phyloP scores from a whole-genome alignment of 2,113 vertebrate species.

The Austrofundulus limnaeus region DNA sequence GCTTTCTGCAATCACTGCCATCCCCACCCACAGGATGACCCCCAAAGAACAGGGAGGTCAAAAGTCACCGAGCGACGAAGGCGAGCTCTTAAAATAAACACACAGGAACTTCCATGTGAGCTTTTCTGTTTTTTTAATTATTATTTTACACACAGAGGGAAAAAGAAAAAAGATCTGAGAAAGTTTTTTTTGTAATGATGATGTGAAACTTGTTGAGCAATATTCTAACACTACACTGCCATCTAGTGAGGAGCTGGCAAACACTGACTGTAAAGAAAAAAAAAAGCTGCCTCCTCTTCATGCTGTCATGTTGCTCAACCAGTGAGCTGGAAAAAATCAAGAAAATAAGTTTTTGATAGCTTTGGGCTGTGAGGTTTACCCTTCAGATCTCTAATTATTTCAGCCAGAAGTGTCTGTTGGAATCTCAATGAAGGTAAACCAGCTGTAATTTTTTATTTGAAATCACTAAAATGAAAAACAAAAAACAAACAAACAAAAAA shows the following conservation, averaged over 20 bases:
- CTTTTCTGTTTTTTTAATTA: conserved; percentile 6
- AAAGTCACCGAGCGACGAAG: conserved; percentile 33
- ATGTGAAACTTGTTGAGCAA: conserved; percentile 40
- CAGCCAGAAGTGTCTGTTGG: not conserved
- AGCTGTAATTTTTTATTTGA: not conserved
- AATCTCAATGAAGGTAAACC: no score
- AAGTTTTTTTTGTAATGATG: conserved; percentile 48
- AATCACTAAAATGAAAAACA: not conserved
- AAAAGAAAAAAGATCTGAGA: not conserved
- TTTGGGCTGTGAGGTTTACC: conserved; percentile 26
- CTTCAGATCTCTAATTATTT: conserved; percentile 7
- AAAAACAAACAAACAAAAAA: no score
- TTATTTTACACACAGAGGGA: not conserved
- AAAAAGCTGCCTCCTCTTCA: conserved; percentile 28
- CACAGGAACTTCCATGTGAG: conserved; percentile 12
- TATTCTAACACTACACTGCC: conserved; percentile 67
- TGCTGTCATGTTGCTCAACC: conserved; percentile 16
- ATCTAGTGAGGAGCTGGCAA: conserved; percentile 66
- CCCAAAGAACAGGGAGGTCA: conserved; percentile 47
- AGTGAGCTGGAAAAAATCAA: conserved; percentile 57
- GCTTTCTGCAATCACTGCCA: conserved; percentile 40
- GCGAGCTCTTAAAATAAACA: conserved; percentile 49
- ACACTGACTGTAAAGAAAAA: conserved; percentile 42
- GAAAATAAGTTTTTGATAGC: conserved; percentile 49
- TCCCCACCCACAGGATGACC: conserved; percentile 62